Base-by-base conservation (phyloP, 2,797 vertebrate genomes). In the Dryobates pubescens region DNA sequence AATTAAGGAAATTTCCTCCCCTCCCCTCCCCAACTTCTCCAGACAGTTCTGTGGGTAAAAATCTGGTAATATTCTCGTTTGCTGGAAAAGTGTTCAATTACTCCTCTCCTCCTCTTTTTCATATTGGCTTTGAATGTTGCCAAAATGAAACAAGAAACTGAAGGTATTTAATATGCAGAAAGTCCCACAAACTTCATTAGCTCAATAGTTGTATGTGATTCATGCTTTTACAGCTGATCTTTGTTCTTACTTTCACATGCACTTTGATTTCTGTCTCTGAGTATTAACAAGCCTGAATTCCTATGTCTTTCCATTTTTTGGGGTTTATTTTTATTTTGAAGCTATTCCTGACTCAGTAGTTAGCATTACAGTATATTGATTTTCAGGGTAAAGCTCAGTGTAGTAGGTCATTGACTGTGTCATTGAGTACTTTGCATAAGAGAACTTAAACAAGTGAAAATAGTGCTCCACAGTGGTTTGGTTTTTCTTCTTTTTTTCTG, bases 371-470 rank as follows among this genome's bases (percentile, higher is more conserved):
- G 29, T 7, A 16, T 57, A 86, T 69, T 74, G n/a, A 82, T 70
- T 86, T 89, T 68, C 71, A 65, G 26, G 7, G 61, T 75, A 75
- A 89, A 80, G 32, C 47, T 90, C 51, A n/a, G 16, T 51, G 58
- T 87, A 45, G 63, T 57, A 61, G 49, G 49, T 30, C 59, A 78
- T 54, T 2, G 13, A 5, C 88, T 87, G 70, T 91, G 67, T 87
- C 93, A 49, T 61, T 38, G 84, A 62, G 38, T 59, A 16, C 23
- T 65, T 71, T 57, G 14, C 69, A 38, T 73, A 92, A 86, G 54
- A 72, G 71, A 94, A 63, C 56, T 80, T 65, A 94, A 69, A 92
- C 81, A 74, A 10, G 71, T 86, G 82, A 91, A 94, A 96, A 64
- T 88, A 93, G 27, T 79, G 64, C 68, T 56, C 87, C 41, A 58